A percentile compares a stretch with the other conserved stretches of the same genome.
These are phyloP conservation scores for Hippocampus comes DNA, from an alignment of 2,113 vertebrate genomes.

Conservation along the genomic window DNA sequence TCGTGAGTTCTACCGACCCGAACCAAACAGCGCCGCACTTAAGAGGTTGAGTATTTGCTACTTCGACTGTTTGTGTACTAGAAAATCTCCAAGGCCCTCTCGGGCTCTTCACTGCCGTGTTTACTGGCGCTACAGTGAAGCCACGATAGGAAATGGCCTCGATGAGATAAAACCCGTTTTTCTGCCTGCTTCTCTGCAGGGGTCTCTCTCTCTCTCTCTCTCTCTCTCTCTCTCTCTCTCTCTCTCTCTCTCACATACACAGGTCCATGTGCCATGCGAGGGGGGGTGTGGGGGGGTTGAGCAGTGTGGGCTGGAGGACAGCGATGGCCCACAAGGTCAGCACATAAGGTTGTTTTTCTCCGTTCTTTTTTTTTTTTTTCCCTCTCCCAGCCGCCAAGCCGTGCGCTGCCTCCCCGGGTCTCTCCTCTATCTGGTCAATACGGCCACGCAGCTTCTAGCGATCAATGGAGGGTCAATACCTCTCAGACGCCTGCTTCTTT, in stretches of 20 bases:
- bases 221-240: conserved; percentile 16
- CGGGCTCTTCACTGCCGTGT: conserved; percentile 47
- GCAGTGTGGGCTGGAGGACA: conserved; percentile 63
- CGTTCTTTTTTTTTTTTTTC: conserved; percentile 47
- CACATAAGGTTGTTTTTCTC: conserved; percentile 69
- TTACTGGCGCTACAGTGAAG: conserved; percentile 33
- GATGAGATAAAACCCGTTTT: conserved; percentile 56
- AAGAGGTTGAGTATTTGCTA: conserved; percentile 5
- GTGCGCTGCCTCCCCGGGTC: conserved; percentile 68
- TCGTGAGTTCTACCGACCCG: not conserved
- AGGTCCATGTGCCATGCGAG: conserved; percentile 14
- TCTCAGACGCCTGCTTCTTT: conserved; percentile 80
- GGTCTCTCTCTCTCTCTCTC: conserved; percentile 37
- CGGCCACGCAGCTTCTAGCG: conserved; percentile 69
- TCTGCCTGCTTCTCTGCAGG: conserved; percentile 55
- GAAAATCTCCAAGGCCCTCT: conserved; percentile 24
- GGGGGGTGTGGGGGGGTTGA: conserved; percentile 56
- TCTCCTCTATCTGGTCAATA: conserved; percentile 79
- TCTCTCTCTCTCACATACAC: conserved; percentile 21
- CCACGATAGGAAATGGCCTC: conserved; percentile 62
- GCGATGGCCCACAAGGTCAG: conserved; percentile 72
- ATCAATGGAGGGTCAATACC: conserved; percentile 81
- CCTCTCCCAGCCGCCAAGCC: conserved; percentile 62
- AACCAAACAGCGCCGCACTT: not conserved
- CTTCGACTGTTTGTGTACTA: conserved; percentile 17